Percentiles rank a stretch among this genome's conserved stretches.
Conservation (phyloP, 2,113 vertebrate species). For the Anoura caudifer region DNA sequence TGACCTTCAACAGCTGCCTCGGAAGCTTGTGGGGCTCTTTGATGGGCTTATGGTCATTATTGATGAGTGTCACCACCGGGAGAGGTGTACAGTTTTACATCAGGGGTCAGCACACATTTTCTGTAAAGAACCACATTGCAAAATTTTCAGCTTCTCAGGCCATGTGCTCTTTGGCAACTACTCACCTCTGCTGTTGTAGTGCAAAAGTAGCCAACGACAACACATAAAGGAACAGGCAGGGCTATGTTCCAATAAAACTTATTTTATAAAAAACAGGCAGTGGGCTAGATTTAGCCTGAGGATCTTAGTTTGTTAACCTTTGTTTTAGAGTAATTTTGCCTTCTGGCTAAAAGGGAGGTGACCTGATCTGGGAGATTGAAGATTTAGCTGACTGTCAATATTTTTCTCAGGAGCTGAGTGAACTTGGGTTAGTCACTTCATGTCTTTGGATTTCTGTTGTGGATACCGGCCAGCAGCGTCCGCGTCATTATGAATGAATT, state of each 20-base stretch:
- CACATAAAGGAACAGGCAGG: neutral
- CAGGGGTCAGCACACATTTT: neutral
- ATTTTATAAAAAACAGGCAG: neutral
- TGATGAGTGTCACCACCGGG: neutral
- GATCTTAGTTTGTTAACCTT: neutral
- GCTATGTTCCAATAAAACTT: neutral
- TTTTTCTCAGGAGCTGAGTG: neutral
- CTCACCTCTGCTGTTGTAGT: neutral
- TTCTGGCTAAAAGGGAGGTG: neutral
- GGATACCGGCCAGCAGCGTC: too few species aligned
- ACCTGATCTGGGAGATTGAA: neutral
- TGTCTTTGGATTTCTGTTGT: neutral
- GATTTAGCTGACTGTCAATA: neutral
- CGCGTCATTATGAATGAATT: too few species aligned
- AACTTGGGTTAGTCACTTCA: neutral
- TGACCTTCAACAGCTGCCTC: neutral
- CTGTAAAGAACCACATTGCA: neutral
- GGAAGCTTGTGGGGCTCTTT: neutral
- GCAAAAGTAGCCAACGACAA: neutral
- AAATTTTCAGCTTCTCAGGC: neutral
- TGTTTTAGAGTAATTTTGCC: neutral
- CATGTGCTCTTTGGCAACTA: neutral
- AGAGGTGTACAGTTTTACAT: neutral
- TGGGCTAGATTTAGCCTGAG: neutral
- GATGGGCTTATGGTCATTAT: neutral